Evolutionary conservation across 2,113 vertebrate species (phyloP).

Genomic region (Actenoides hombroni): DNA sequence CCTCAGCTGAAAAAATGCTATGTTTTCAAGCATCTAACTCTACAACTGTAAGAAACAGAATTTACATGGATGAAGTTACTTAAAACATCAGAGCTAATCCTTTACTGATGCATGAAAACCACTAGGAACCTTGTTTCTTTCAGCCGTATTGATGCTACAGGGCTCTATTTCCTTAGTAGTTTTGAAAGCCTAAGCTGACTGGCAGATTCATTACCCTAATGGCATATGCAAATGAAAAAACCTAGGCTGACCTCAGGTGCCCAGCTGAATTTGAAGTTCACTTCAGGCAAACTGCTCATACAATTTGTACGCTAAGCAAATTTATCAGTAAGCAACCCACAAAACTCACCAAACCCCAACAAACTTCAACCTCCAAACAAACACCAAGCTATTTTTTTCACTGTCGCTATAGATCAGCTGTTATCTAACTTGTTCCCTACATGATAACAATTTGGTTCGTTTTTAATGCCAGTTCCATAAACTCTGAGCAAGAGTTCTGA

Average conservation of each 20-base stretch:
- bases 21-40: background rate
- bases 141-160: background rate
- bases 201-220: background rate
- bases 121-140: background rate
- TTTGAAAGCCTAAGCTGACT: background rate
- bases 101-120: background rate
- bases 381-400: background rate
- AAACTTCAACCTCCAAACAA: background rate
- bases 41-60: background rate
- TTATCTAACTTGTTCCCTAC: background rate
- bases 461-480: background rate
- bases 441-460: fast-evolving
- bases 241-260: background rate
- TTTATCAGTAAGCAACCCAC: fast-evolving
- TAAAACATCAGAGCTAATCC: background rate
- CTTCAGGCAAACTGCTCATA: background rate
- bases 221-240: background rate
- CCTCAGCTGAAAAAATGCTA: background rate
- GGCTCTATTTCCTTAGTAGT: background rate
- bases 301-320: background rate
- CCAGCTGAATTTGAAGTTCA: background rate
- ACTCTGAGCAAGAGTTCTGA: background rate
- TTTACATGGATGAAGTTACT: background rate
- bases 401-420: background rate
- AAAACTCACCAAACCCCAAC: background rate